Conservation (phyloP, 2,113 vertebrate genomes). For the Carollia perspicillata region DNA sequence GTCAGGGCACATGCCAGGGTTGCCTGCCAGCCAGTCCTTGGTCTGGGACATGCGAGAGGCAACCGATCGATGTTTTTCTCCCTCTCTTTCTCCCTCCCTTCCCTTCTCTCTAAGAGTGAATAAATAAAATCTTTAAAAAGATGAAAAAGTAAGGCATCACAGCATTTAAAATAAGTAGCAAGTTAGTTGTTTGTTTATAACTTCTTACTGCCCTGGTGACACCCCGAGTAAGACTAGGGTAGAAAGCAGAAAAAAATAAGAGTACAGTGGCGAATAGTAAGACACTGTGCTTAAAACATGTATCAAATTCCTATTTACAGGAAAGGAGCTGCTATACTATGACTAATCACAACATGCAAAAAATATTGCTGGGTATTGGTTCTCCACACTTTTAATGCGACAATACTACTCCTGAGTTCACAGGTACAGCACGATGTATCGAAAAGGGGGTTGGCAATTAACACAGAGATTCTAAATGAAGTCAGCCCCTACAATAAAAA, state of each 20-base stretch:
- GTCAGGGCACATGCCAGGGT: no score
- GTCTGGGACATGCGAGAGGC: no score
- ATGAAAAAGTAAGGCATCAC: background rate
- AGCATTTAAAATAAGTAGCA: background rate
- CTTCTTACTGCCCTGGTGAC: background rate
- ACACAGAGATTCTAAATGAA: background rate
- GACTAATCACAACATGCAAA: background rate
- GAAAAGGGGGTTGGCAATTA: background rate
- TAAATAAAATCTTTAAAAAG: no score
- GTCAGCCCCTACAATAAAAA: background rate
- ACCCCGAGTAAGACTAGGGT: background rate
- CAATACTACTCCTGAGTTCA: background rate
- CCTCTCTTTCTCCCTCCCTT: no score
- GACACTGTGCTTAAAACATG: background rate
- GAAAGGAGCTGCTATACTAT: fast-evolving
- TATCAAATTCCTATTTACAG: background rate
- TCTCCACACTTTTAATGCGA: background rate
- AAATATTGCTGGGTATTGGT: background rate
- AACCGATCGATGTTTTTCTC: no score
- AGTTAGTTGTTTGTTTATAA: background rate
- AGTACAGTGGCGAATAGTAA: background rate
- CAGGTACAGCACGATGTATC: background rate
- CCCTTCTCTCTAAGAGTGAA: no score
- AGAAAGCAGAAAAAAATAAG: background rate
- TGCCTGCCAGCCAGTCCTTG: no score